These are phyloP conservation scores for Nysson spinosus DNA, from an alignment of 2,888 invertebrate species.

Conservation along the genomic window DNA sequence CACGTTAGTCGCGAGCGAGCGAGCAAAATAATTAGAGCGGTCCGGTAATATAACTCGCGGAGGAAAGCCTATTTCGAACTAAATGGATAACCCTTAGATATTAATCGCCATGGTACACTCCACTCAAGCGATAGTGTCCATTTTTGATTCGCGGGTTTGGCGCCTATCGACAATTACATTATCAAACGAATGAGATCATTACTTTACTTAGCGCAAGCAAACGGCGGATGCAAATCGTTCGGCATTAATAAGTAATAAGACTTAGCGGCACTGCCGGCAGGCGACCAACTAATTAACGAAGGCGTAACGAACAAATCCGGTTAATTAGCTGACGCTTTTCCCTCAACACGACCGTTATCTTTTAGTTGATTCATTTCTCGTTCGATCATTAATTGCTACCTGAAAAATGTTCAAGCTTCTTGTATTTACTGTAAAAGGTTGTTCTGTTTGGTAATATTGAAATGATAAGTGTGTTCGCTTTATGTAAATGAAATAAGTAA, in stretches of 20 bases:
- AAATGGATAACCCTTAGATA: constrained; percentile 56
- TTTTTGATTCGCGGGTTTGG: constrained; percentile 16
- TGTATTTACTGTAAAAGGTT: no score
- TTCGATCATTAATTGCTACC: constrained; percentile 32
- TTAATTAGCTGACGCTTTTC: constrained; percentile 56
- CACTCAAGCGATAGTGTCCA: not conserved
- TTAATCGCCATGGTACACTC: constrained; percentile 44
- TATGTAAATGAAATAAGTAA: no score
- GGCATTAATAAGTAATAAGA: constrained; percentile 53
- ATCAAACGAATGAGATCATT: constrained; percentile 38
- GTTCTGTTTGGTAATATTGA: no score
- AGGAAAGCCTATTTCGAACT: constrained; percentile 58
- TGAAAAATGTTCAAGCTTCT: no score
- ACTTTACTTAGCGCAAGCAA: constrained; percentile 10
- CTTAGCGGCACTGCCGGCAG: constrained; percentile 21
- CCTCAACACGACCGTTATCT: constrained; percentile 27
- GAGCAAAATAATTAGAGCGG: constrained; percentile 70
- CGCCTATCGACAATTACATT: constrained; percentile 32
- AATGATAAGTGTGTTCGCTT: no score
- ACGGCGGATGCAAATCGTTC: constrained; percentile 26
- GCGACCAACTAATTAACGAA: constrained; percentile 36
- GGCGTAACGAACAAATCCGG: constrained; percentile 30
- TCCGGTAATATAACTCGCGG: constrained; percentile 34
- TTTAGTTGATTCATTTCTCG: constrained; percentile 48
- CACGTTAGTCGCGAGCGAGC: constrained; percentile 67